These are phyloP conservation scores for Naso thynnoides DNA, from an alignment of 2,797 vertebrate species.

Conservation along the genomic window DNA sequence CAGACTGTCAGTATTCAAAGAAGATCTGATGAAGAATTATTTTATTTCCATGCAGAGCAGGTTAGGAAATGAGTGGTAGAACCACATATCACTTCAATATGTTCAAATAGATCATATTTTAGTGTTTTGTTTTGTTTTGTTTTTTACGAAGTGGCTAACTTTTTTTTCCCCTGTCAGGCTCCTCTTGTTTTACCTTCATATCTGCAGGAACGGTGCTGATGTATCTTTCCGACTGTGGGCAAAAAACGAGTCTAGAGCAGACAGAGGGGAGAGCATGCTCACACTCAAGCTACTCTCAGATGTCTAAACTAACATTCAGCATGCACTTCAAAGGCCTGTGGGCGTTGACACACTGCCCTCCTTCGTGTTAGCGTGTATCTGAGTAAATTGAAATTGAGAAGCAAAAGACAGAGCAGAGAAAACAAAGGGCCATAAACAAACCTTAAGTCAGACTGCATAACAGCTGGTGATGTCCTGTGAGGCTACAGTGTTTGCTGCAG, in stretches of 20 bases:
- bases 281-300: conserved; percentile 59
- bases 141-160: background rate
- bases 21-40: conserved; percentile 61
- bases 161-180: background rate
- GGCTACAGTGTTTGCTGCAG: conserved; percentile 74
- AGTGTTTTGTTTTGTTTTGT: conserved; percentile 13
- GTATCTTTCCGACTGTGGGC: conserved; percentile 34
- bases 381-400: conserved; percentile 74
- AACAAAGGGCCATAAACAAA: conserved; percentile 73
- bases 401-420: conserved; percentile 59
- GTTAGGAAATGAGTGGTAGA: conserved; percentile 44
- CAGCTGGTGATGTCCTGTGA: conserved; percentile 72
- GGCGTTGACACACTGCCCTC: conserved; percentile 70
- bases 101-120: conserved; percentile 47
- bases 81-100: conserved; percentile 29
- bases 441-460: conserved; percentile 52
- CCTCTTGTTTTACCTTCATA: conserved; percentile 13
- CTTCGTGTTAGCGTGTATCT: conserved; percentile 73
- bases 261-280: conserved; percentile 26
- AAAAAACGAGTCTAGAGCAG: conserved; percentile 38
- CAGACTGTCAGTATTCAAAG: conserved; percentile 58
- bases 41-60: conserved; percentile 56
- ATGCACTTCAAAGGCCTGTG: conserved; percentile 76
- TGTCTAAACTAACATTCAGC: conserved; percentile 69
- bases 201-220: conserved; percentile 25